phyloP scores from a whole-genome alignment of 2,888 invertebrate species.

The Hypomecis atomaria region DNA sequence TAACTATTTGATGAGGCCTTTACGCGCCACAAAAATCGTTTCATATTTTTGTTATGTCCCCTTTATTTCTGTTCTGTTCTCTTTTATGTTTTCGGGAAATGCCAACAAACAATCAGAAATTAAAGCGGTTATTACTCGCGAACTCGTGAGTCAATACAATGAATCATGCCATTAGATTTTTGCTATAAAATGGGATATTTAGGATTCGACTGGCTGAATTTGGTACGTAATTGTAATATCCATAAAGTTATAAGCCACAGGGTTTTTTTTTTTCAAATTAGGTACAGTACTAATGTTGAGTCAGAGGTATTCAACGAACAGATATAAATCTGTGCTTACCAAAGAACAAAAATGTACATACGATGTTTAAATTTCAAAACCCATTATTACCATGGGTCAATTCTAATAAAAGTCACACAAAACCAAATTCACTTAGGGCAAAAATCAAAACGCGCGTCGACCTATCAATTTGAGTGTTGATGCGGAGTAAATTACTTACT shows the following conservation, averaged over 20 bases:
- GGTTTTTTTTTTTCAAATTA: too few species aligned
- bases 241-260: too few species aligned
- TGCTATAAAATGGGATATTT: too few species aligned
- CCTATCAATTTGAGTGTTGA: conserved; percentile 65
- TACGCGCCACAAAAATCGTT: conserved; percentile 48
- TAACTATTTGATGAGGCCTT: conserved; percentile 69
- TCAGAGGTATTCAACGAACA: too few species aligned
- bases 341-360: too few species aligned
- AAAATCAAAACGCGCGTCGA: conserved; percentile 59
- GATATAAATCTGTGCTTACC: too few species aligned
- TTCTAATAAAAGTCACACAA: conserved; percentile 7
- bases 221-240: too few species aligned
- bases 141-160: too few species aligned
- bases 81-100: conserved; percentile 15
- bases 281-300: too few species aligned
- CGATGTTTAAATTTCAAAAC: too few species aligned
- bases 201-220: too few species aligned
- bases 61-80: conserved; percentile 29
- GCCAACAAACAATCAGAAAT: conserved; percentile 5
- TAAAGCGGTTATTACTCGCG: conserved; percentile 4
- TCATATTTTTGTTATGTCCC: conserved; percentile 26
- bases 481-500: conserved; percentile 72
- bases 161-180: too few species aligned
- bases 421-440: conserved; percentile 30
- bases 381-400: not conserved